phyloP scores from a whole-genome alignment of 53 echinoderm and acorn worm genomes.

The Zoroaster sp. region DNA sequence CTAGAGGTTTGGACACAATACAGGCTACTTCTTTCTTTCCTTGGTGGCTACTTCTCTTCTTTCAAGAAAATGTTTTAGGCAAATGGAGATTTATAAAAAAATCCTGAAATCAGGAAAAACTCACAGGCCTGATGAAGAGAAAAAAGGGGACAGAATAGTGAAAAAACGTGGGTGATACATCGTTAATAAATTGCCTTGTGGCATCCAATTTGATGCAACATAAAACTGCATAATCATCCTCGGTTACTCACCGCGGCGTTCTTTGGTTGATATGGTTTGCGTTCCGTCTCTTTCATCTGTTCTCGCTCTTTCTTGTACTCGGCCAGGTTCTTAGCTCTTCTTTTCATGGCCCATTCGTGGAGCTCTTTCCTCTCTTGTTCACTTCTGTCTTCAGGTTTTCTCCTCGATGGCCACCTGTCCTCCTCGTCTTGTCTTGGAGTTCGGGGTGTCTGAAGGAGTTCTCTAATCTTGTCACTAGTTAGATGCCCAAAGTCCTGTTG shows the following conservation, averaged over 20 bases:
- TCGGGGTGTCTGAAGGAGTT: conserved; percentile 70
- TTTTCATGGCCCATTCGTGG: conserved; percentile 71
- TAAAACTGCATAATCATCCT: too few relatives aligned
- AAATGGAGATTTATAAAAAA: too few relatives aligned
- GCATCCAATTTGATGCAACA: too few relatives aligned
- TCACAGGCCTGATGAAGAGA: too few relatives aligned
- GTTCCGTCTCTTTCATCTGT: conserved; percentile 66
- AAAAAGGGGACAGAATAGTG: too few relatives aligned
- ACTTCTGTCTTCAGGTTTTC: conserved; percentile 56
- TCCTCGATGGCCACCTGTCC: conserved; percentile 49
- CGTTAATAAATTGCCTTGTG: too few relatives aligned
- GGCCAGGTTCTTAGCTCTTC: conserved; percentile 45
- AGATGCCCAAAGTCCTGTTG: conserved; percentile 54
- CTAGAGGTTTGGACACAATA: too few relatives aligned
- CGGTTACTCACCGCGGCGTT: conserved; percentile 31
- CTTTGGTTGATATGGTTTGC: conserved; percentile 58
- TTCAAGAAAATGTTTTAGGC: too few relatives aligned
- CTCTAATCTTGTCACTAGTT: conserved; percentile 63
- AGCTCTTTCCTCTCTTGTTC: conserved; percentile 66
- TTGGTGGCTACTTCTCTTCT: too few relatives aligned
- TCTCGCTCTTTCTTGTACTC: conserved; percentile 76
- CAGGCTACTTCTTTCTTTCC: too few relatives aligned
- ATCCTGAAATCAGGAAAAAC: too few relatives aligned
- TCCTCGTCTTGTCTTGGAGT: conserved; percentile 30
- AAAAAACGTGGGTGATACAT: too few relatives aligned